Conservation (phyloP, 2,797 vertebrate species). For the Benthosema pterotum region DNA sequence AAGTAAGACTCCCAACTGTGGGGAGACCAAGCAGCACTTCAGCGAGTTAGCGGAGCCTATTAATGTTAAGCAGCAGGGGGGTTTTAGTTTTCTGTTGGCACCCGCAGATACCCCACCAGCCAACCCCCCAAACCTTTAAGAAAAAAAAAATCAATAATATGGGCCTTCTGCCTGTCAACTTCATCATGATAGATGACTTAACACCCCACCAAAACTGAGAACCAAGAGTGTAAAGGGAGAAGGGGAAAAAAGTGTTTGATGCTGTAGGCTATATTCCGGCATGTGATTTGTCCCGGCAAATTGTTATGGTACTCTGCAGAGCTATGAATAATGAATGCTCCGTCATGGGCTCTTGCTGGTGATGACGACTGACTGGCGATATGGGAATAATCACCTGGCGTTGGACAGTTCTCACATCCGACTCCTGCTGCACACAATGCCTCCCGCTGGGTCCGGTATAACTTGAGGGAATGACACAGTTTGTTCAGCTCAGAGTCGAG, state of each 20-base stretch:
- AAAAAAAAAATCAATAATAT: conserved; percentile 67
- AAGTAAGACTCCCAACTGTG: neutral
- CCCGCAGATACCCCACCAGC: conserved; percentile 39
- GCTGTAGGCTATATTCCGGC: conserved; percentile 30
- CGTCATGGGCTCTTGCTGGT: conserved; percentile 34
- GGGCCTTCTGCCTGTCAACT: conserved; percentile 43
- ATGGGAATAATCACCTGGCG: conserved; percentile 49
- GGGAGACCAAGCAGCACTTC: conserved; percentile 12
- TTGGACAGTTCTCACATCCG: conserved; percentile 42
- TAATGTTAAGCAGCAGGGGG: conserved; percentile 37
- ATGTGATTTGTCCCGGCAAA: conserved; percentile 31
- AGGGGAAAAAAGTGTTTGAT: conserved; percentile 5
- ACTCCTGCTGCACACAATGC: conserved; percentile 21
- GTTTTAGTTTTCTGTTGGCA: conserved; percentile 45
- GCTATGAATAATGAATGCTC: conserved; percentile 54
- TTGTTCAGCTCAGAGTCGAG: conserved; percentile 20
- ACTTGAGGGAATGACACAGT: conserved; percentile 49
- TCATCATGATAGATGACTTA: conserved; percentile 46
- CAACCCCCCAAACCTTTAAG: conserved; percentile 16
- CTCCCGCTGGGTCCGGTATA: conserved; percentile 15
- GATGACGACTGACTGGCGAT: conserved; percentile 29
- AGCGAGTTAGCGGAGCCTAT: conserved; percentile 36
- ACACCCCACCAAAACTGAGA: conserved; percentile 5
- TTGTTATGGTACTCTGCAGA: conserved; percentile 29
- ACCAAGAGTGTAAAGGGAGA: conserved; percentile 14